Base-by-base conservation (phyloP, 2,888 invertebrate genomes). In the Hesperia comma region DNA sequence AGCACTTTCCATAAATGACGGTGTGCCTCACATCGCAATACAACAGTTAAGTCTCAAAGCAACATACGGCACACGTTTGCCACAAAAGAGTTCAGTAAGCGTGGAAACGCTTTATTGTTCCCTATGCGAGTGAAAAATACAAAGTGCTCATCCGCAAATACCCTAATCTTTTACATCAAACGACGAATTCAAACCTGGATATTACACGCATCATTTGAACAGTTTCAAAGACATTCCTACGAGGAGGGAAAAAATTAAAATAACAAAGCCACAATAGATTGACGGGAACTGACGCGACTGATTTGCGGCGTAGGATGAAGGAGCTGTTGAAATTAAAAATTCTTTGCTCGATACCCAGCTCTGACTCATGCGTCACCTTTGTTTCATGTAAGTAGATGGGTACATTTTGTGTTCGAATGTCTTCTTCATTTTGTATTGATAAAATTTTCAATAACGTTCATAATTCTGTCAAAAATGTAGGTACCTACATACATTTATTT, bases 191-290 rank as follows among this genome's bases (percentile, higher is more conserved):
- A 85, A 87, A 85, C 84, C 85, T 86, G 86, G 83, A 88, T 90
- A 90, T 92, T 91, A 88, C 90, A 91, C 87, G 90, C 91, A 81
- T 91, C 91, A 92, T 92, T 92, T 90, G 86, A 90, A 84, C 84
- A 83, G 83, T 87, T 83, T 91, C 92, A 92, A 92, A 92, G 92
- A 92, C 89, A 92, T 92, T 92, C 92, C 84, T 21, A 73, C 71
- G 72, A 51, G 51, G 78, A 79, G 79, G 83, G 79, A 84, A 92
- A 90, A 92, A 91, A 91, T 88, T 89, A 89, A 91, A 91, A 92
- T 90, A 90, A 92, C 89, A 87, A 83, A 84, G 81, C 76, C 73
- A 83, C 84, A 84, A 86, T 87, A 82, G 84, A 77, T 77, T 66
- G 74, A 72, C 60, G 72, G 61, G 46, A 60, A 49, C 55, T 61